Evolutionary conservation across 2,113 vertebrate species (phyloP).

Genomic region (Menura novaehollandiae): DNA sequence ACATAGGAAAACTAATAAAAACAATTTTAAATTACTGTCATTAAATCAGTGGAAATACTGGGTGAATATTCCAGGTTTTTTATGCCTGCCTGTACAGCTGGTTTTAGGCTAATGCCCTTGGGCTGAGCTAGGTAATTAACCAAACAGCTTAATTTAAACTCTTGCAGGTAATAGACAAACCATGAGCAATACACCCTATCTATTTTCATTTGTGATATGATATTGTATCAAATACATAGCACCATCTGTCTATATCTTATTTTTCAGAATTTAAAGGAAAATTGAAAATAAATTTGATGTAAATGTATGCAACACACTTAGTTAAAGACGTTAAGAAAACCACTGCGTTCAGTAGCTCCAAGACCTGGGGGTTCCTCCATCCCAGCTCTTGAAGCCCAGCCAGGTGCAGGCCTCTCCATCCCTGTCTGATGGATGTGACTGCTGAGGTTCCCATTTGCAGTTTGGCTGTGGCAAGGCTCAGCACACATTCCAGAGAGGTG

Average conservation of each 20-base stretch:
- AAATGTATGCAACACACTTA: not conserved
- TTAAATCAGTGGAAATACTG: not conserved
- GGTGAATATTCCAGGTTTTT: not conserved
- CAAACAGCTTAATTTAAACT: not conserved
- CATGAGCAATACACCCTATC: not conserved
- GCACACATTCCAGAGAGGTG: not conserved
- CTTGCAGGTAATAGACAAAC: not conserved
- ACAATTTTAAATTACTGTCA: not conserved
- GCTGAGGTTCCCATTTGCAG: not conserved
- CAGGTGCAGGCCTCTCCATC: not conserved
- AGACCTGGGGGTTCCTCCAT: not conserved
- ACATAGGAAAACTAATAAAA: not conserved
- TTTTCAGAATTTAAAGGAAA: not conserved
- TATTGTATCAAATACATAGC: not conserved
- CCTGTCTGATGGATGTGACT: not conserved
- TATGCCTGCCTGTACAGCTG: not conserved
- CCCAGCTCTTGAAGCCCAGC: not conserved
- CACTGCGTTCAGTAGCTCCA: not conserved
- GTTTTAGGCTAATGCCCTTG: not conserved
- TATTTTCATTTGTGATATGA: not conserved
- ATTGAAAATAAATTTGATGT: not conserved
- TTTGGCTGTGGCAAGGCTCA: not conserved
- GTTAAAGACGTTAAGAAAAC: not conserved
- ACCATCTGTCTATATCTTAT: not conserved
- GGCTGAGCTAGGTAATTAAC: not conserved